Evolutionary conservation across 2,888 invertebrate species (phyloP).

Genomic region (Ichneumon xanthorius): DNA sequence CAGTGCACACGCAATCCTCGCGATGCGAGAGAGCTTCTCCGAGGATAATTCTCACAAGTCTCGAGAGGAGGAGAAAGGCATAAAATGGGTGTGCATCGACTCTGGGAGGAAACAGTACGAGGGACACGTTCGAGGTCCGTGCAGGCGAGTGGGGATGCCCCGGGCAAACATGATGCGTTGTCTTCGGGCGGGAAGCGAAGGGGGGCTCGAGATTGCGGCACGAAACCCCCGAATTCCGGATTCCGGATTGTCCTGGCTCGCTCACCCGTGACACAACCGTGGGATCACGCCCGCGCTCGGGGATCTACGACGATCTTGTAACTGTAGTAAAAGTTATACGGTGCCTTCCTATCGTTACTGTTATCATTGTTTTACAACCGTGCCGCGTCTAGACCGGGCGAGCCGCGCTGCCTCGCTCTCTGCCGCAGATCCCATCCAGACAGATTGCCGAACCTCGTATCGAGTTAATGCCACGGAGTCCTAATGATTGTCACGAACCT

Average conservation of each 20-base stretch:
- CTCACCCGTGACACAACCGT: slow-evolving; percentile 64
- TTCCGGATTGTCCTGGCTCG: slow-evolving; percentile 57
- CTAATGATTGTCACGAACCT: slow-evolving; percentile 59
- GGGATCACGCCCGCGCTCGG: slow-evolving; percentile 64
- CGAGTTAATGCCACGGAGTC: slow-evolving; percentile 24
- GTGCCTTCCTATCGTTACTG: slow-evolving; percentile 1
- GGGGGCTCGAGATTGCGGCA: background rate
- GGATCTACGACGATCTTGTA: slow-evolving; percentile 58
- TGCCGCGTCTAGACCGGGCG: background rate
- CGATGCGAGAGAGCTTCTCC: no score
- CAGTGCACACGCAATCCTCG: no score
- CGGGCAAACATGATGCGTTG: background rate
- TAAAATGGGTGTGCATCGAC: background rate
- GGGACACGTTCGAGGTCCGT: background rate
- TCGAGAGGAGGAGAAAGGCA: background rate
- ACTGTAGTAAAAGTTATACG: slow-evolving; percentile 6
- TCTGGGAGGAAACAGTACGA: background rate
- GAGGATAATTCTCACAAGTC: background rate
- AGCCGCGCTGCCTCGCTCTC: background rate
- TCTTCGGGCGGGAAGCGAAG: background rate
- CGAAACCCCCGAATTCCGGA: slow-evolving; percentile 36
- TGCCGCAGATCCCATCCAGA: background rate
- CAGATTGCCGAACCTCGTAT: slow-evolving; percentile 15
- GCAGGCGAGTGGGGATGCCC: background rate
- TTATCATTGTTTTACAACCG: slow-evolving; percentile 8